phyloP scores from a whole-genome alignment of 2,888 invertebrate genomes.

The Dryadula phaetusa region DNA sequence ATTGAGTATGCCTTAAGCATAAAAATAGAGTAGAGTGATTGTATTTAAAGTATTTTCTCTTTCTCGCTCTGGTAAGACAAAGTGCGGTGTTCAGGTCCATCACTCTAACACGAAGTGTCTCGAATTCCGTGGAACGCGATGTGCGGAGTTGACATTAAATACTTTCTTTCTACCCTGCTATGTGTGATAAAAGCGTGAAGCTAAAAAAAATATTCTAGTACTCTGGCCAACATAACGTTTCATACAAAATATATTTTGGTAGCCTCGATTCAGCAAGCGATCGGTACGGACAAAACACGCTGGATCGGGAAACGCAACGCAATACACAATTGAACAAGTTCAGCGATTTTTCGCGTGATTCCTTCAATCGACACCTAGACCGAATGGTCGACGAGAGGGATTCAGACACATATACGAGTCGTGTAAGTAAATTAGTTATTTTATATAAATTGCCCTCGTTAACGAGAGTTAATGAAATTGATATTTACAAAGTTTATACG shows the following conservation, averaged over 20 bases:
- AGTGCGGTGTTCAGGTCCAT: no score
- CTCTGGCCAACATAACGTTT: neutral
- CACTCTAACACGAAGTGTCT: no score
- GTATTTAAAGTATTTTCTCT: no score
- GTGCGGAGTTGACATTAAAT: no score
- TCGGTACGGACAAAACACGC: constrained; percentile 64
- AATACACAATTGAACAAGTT: constrained; percentile 86
- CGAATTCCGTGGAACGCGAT: no score
- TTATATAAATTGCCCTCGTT: constrained; percentile 4
- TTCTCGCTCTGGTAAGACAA: no score
- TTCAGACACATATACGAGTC: constrained; percentile 72
- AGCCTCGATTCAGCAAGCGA: constrained; percentile 45
- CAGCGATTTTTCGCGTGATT: constrained; percentile 69
- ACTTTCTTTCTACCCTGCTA: no score
- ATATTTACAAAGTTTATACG: constrained; percentile 1
- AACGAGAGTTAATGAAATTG: constrained; percentile 7
- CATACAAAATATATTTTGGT: constrained; percentile 31
- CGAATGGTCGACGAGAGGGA: constrained; percentile 74
- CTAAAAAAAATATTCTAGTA: no score
- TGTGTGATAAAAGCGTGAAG: no score
- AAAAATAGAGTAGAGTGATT: no score
- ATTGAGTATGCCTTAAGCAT: no score
- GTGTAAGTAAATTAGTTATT: constrained; percentile 59
- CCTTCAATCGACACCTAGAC: constrained; percentile 77
- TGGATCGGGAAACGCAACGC: constrained; percentile 85